These are phyloP conservation scores for Anticlea derivata DNA, from an alignment of 2,888 invertebrate genomes.

Conservation along the genomic window DNA sequence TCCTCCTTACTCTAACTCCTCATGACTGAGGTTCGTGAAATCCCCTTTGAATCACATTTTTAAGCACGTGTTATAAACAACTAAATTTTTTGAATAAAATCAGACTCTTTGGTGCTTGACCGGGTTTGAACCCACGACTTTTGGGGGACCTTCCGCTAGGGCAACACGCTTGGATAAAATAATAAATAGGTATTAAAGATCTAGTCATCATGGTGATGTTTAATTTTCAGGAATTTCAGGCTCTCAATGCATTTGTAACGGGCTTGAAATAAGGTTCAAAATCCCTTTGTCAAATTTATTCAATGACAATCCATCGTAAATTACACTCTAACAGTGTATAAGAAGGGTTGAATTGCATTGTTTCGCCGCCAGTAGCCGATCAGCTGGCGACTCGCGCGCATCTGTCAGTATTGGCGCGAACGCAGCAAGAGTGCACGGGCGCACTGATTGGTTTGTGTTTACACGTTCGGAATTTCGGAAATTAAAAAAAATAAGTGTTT, in stretches of 20 bases:
- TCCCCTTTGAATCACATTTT: too few species aligned
- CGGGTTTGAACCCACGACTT: too few species aligned
- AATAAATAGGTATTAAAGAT: too few species aligned
- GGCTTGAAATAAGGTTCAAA: conserved; percentile 4
- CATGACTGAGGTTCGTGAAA: too few species aligned
- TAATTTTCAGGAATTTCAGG: background rate
- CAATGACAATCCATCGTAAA: conserved; percentile 5
- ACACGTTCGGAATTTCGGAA: conserved; percentile 35
- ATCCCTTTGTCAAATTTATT: background rate
- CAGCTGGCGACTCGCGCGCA: conserved; percentile 62
- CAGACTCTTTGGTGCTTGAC: too few species aligned
- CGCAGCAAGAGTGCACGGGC: conserved; percentile 48
- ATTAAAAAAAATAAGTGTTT: conserved; percentile 20
- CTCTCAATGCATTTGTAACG: too few species aligned
- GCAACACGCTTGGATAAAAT: too few species aligned
- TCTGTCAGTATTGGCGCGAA: conserved; percentile 69
- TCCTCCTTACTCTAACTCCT: too few species aligned
- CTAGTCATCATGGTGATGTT: background rate
- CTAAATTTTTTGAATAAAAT: too few species aligned
- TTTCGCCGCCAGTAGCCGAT: conserved; percentile 43
- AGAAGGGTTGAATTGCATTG: conserved; percentile 41
- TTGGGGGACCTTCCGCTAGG: too few species aligned
- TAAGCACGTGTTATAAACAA: too few species aligned
- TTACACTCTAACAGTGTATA: background rate
- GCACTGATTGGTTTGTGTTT: conserved; percentile 43